phyloP scores from a whole-genome alignment of 2,797 vertebrate species.

The Sebastes umbrosus region DNA sequence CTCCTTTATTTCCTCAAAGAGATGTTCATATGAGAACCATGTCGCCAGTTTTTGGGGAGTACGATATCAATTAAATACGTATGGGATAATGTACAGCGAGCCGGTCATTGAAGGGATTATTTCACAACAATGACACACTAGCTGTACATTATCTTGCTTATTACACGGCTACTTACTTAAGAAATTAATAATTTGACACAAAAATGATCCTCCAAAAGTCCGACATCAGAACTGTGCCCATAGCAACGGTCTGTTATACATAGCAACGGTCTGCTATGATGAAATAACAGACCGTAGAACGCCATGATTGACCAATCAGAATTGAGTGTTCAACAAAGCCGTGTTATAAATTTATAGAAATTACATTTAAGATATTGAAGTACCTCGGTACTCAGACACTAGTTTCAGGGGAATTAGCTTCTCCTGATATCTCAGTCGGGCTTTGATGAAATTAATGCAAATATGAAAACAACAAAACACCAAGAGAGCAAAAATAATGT shows the following conservation, averaged over 20 bases:
- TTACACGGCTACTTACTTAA: too few species aligned
- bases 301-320: neutral
- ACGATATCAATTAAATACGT: neutral
- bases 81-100: too few species aligned
- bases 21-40: neutral
- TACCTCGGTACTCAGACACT: neutral
- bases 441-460: conserved; percentile 15
- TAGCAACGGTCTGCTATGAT: too few species aligned
- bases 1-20: neutral
- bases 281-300: too few species aligned
- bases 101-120: too few species aligned
- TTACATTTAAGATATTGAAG: neutral
- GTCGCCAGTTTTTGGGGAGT: neutral
- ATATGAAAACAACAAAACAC: conserved; percentile 2
- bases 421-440: neutral
- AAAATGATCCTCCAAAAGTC: too few species aligned
- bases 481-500: neutral
- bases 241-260: too few species aligned
- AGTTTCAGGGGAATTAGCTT: neutral
- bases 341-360: neutral
- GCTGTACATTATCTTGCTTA: too few species aligned
- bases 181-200: too few species aligned
- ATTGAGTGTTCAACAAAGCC: too few species aligned
- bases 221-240: too few species aligned
- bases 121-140: too few species aligned